These are phyloP conservation scores for Rotaria socialis DNA, from an alignment of 2,888 invertebrate species.

Conservation along the genomic window DNA sequence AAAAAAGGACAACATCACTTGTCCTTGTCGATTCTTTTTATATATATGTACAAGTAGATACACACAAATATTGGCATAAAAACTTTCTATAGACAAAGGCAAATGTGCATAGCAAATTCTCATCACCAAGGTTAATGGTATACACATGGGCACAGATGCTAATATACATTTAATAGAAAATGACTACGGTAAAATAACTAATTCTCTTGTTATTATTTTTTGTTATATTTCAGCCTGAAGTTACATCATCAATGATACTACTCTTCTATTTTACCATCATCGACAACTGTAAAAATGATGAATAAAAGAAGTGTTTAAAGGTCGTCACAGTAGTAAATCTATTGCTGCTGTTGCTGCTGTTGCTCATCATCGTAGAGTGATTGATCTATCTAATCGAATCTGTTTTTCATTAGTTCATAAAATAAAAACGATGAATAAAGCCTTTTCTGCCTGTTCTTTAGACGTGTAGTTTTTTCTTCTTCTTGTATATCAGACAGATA, in stretches of 20 bases:
- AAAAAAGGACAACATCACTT: not conserved
- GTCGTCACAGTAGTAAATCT: not conserved
- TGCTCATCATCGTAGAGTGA: not conserved
- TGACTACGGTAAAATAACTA: not conserved
- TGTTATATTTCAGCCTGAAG: not conserved
- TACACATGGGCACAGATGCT: not conserved
- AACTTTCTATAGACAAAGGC: not conserved
- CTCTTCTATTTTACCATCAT: not conserved
- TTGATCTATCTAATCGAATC: not conserved
- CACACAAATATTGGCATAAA: slow-evolving; percentile 16
- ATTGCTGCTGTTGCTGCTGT: not conserved
- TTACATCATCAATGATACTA: not conserved
- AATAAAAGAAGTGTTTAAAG: not conserved
- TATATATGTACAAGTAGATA: not conserved
- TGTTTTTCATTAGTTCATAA: not conserved
- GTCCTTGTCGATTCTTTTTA: not conserved
- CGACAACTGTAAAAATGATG: not conserved
- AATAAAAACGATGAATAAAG: not conserved
- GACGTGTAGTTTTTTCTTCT: not conserved
- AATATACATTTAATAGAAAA: not conserved
- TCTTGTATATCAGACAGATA: not conserved
- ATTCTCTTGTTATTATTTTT: not conserved
- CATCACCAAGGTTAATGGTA: not conserved
- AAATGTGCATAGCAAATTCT: not conserved
- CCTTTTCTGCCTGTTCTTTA: not conserved